phyloP scores from a whole-genome alignment of 2,888 invertebrate species.

The Apodemia duryi region DNA sequence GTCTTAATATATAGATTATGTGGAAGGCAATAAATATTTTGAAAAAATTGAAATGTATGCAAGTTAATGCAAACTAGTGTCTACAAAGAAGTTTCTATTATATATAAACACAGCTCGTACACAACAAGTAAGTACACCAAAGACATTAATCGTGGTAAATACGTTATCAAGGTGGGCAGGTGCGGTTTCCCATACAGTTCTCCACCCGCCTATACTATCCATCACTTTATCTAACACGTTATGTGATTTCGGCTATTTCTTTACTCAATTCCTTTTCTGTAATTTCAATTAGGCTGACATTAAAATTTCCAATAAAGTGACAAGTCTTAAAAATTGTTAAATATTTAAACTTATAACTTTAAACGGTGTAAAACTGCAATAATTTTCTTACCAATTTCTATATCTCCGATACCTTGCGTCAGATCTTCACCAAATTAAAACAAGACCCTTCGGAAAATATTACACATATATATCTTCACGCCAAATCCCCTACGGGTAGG shows the following conservation, averaged over 20 bases:
- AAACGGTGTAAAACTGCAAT: no score
- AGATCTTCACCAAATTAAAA: no score
- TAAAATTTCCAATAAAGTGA: no score
- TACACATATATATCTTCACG: no score
- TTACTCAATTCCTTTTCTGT: not conserved
- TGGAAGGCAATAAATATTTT: not conserved
- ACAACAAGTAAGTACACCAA: slow-evolving; percentile 26
- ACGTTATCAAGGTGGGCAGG: slow-evolving; percentile 42
- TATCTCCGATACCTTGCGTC: no score
- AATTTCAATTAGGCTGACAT: no score
- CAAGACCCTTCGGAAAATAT: no score
- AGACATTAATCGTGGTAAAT: slow-evolving; percentile 30
- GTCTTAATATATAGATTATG: no score
- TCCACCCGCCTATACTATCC: slow-evolving; percentile 23
- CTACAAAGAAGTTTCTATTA: not conserved
- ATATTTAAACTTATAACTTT: no score
- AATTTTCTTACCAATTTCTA: no score
- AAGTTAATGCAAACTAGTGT: not conserved
- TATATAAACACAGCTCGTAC: not conserved
- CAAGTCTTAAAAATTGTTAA: no score
- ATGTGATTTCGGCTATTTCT: not conserved
- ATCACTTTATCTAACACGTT: slow-evolving; percentile 8
- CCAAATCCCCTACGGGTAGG: no score
- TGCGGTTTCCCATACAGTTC: slow-evolving; percentile 40
- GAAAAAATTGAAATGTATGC: not conserved